These are phyloP conservation scores for Urechis unicinctus DNA, from an alignment of 2,888 invertebrate species.

Conservation along the genomic window DNA sequence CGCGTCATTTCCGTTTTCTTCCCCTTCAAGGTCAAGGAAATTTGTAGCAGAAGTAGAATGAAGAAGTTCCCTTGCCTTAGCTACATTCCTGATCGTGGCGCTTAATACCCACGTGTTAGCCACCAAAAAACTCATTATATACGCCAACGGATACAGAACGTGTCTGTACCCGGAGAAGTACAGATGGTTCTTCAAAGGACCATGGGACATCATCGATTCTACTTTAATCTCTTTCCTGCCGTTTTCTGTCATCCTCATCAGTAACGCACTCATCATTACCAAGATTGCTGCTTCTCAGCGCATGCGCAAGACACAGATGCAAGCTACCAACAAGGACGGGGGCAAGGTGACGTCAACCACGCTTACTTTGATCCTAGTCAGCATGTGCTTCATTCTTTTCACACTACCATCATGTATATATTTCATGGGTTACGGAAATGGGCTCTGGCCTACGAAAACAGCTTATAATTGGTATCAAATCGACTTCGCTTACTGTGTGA, in stretches of 20 bases:
- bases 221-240: neutral
- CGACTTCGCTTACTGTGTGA: neutral
- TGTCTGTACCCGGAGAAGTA: no score
- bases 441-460: neutral
- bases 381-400: neutral
- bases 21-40: no score
- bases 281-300: neutral
- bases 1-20: no score
- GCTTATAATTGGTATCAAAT: neutral
- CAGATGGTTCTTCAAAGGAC: no score
- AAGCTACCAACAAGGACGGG: neutral
- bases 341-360: neutral
- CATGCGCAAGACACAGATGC: neutral
- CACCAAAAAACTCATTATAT: no score
- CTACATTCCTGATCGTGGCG: no score
- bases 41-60: no score
- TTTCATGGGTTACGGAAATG: neutral
- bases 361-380: neutral
- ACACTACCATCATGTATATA: neutral
- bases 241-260: neutral
- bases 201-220: no score
- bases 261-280: neutral
- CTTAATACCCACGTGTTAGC: no score
- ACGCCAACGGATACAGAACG: no score
- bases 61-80: no score